Evolutionary conservation across 2,888 invertebrate species (phyloP).

Genomic region (Trisateles emortualis): DNA sequence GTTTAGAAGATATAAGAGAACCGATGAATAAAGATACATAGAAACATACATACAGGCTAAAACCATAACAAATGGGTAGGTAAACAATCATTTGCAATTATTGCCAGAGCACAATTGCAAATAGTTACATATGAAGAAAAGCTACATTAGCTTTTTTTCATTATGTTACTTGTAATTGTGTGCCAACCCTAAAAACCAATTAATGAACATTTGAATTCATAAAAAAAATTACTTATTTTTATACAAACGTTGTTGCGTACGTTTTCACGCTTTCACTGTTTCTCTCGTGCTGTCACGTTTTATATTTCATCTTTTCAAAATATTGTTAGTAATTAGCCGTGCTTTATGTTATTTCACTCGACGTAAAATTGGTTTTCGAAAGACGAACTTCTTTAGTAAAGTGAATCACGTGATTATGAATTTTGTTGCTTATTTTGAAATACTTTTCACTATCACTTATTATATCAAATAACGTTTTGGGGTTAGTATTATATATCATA

Average conservation of each 20-base stretch:
- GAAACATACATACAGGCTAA: too few species aligned
- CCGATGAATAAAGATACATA: too few species aligned
- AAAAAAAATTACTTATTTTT: slow-evolving; percentile 51
- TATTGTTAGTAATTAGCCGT: slow-evolving; percentile 51
- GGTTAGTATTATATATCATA: too few species aligned
- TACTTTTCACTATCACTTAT: background rate
- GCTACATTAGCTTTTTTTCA: too few species aligned
- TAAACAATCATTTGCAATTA: too few species aligned
- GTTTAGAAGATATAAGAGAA: too few species aligned
- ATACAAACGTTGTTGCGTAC: slow-evolving; percentile 50
- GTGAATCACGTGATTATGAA: background rate
- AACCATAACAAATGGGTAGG: too few species aligned
- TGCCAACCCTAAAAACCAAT: slow-evolving; percentile 53
- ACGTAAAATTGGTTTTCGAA: slow-evolving; percentile 12
- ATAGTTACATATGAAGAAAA: too few species aligned
- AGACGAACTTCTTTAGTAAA: background rate
- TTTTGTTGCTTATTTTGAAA: background rate
- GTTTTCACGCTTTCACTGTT: slow-evolving; percentile 75
- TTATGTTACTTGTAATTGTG: too few species aligned
- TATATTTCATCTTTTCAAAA: slow-evolving; percentile 55
- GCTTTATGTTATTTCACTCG: slow-evolving; percentile 38
- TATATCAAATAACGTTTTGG: too few species aligned
- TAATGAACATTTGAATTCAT: slow-evolving; percentile 57
- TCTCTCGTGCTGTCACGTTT: slow-evolving; percentile 47
- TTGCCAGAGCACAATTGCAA: too few species aligned